These are phyloP conservation scores for Esox niger DNA, from an alignment of 2,113 vertebrate species.

Conservation along the genomic window DNA sequence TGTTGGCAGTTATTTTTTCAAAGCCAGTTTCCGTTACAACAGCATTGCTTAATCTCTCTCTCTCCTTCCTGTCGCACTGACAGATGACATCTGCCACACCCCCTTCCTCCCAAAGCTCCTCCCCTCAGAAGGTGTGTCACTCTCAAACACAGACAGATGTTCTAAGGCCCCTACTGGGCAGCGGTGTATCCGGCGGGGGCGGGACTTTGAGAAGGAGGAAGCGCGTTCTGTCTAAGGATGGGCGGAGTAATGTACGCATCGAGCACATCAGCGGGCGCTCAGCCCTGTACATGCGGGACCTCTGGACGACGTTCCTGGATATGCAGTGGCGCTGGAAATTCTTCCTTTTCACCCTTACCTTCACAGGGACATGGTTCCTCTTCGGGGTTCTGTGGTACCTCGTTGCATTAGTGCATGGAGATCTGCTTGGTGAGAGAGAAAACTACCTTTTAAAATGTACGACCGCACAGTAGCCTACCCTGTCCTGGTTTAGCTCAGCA, in stretches of 20 bases:
- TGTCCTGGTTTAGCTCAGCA: too few relatives aligned
- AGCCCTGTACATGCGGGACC: constrained; percentile 93
- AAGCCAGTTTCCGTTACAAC: neutral
- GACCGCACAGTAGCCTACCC: too few relatives aligned
- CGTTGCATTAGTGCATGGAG: constrained; percentile 87
- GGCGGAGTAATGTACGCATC: constrained; percentile 90
- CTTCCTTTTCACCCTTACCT: constrained; percentile 89
- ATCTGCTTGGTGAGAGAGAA: constrained; percentile 79
- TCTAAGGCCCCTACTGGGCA: constrained; percentile 80
- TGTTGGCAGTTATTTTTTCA: neutral
- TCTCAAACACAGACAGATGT: constrained; percentile 92
- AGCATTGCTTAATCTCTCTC: neutral
- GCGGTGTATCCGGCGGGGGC: constrained; percentile 27
- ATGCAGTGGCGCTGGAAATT: constrained; percentile 98
- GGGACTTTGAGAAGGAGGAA: constrained; percentile 70
- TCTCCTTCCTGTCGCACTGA: constrained; percentile 1
- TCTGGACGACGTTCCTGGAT: constrained; percentile 98
- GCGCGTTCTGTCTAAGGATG: constrained; percentile 91
- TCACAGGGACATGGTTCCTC: constrained; percentile 94
- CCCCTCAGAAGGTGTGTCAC: constrained; percentile 89
- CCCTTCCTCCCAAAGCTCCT: constrained; percentile 66
- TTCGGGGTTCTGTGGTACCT: constrained; percentile 94
- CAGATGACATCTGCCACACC: constrained; percentile 74
- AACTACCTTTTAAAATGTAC: neutral
- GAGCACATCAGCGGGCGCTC: constrained; percentile 85